Evolutionary conservation across 2,797 vertebrate genomes (phyloP).

Genomic region (Propithecus deckenii): DNA sequence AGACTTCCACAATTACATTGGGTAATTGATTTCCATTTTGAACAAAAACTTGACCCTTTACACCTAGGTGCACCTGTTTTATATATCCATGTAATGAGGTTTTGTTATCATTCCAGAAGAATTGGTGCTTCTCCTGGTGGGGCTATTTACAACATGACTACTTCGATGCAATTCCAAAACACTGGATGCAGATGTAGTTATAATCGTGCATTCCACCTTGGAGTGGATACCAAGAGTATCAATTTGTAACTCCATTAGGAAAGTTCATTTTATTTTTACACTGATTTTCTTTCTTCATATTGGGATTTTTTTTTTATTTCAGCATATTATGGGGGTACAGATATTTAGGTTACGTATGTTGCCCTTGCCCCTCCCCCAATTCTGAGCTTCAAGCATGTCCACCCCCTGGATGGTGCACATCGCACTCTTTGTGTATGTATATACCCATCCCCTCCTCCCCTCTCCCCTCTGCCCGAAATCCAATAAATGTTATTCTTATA

Average conservation of each 20-base stretch:
- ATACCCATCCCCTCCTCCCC: too few species aligned
- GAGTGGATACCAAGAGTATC: slow-evolving; percentile 91
- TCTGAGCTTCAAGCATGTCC: too few species aligned
- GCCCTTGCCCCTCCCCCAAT: too few species aligned
- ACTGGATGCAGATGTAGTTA: slow-evolving; percentile 93
- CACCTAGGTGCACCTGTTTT: slow-evolving; percentile 92
- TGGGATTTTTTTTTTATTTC: slow-evolving; percentile 77
- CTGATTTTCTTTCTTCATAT: slow-evolving; percentile 84
- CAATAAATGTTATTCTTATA: too few species aligned
- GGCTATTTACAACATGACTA: slow-evolving; percentile 94
- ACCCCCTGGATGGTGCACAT: too few species aligned
- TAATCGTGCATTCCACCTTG: slow-evolving; percentile 95
- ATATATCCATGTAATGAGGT: slow-evolving; percentile 89
- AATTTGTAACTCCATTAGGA: slow-evolving; percentile 90
- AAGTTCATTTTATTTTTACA: slow-evolving; percentile 85
- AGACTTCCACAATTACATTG: slow-evolving; percentile 88
- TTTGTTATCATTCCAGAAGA: slow-evolving; percentile 89
- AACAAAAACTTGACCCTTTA: slow-evolving; percentile 90
- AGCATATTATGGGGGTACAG: too few species aligned
- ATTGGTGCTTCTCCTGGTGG: slow-evolving; percentile 82
- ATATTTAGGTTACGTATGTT: too few species aligned
- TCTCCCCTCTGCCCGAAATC: too few species aligned
- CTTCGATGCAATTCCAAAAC: slow-evolving; percentile 92
- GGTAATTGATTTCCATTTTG: slow-evolving; percentile 83
- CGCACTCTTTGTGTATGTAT: too few species aligned